Evolutionary conservation across 1,140 invertebrate species (phyloP), one percentile per base, ranked within the genome.

Genomic region (Zaprionus nigranus): DNA sequence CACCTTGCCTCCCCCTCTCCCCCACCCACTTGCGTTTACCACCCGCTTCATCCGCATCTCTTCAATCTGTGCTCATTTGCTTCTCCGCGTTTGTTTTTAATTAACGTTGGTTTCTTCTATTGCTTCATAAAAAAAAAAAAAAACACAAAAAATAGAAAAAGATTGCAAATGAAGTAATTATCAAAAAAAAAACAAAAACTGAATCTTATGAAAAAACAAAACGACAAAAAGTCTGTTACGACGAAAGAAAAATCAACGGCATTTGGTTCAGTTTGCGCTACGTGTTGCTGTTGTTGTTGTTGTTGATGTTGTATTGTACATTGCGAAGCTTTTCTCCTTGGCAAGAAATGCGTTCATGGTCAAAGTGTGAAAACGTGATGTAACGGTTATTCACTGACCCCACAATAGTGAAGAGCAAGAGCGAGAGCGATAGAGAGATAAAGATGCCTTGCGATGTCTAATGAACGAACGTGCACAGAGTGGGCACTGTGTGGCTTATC

Each of bases 151-250:
- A 24, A 51, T 12, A 11, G 20, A 51, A 51, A 51, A 51, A 88
- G 81, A 83, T 87, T 87, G 84, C 84, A 87, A 87, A 87, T 87
- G 85, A 84, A 87, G 78, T 87, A 87, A 87, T 88, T 87, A 87
- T 82, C 71, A 75, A 75, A 65, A 65, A 63, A 59, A 59, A 70
- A n/a, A n/a, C n/a, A n/a, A n/a, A 60, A 61, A 66, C 15, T 46
- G n/a, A 74, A 75, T 59, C 70, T 64, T 46, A 20, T 46, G 40
- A 56, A 61, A 51, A 40, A 38, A 53, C 63, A 65, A 61, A 75
- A 66, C 53, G 15, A 62, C 30, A 51, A 46, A n/a, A 66, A 65
- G 74, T 75, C 62, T 75, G 82, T 86, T 75, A 80, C 83, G 84
- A 83, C 69, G 69, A 22, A 73, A 61, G 69, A 73, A 77, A 77